A percentile compares a stretch with the other conserved stretches of the same genome.
phyloP scores from a whole-genome alignment of 2,888 invertebrate species.

The Bimastos eiseni region DNA sequence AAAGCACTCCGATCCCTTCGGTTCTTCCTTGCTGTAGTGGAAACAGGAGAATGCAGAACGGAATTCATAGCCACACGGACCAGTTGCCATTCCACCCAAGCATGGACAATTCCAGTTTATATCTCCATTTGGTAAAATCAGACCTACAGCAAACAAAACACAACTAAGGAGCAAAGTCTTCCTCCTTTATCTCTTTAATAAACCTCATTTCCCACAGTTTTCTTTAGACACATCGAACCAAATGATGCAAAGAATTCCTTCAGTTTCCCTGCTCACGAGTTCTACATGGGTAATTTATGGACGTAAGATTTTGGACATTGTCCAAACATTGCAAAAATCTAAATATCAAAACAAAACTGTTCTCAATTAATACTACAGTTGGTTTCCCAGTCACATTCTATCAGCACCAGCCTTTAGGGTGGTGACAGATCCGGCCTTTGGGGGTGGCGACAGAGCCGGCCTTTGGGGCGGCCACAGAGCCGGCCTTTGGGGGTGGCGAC shows the following conservation, averaged over 20 bases:
- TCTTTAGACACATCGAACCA: not conserved
- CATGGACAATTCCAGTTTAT: constrained; percentile 98
- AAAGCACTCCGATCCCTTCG: constrained; percentile 90
- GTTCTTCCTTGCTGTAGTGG: constrained; percentile 77
- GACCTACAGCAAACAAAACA: constrained; percentile 64
- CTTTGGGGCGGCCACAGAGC: too few species aligned
- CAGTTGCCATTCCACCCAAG: constrained; percentile 94
- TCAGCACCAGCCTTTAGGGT: too few species aligned
- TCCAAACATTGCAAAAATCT: too few species aligned
- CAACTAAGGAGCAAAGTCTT: not conserved
- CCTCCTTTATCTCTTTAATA: not conserved
- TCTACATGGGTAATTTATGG: not conserved
- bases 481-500: too few species aligned
- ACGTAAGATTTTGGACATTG: not conserved
- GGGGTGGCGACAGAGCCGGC: too few species aligned
- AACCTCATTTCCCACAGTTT: not conserved
- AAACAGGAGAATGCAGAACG: constrained; percentile 92
- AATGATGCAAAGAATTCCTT: not conserved
- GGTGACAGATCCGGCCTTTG: too few species aligned
- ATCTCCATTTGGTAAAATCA: constrained; percentile 80
- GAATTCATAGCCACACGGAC: constrained; percentile 91
- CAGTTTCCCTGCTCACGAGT: not conserved
- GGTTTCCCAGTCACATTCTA: too few species aligned
- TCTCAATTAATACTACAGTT: too few species aligned
- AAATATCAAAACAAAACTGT: too few species aligned